Conservation (phyloP, 2,797 vertebrate genomes). For the Hoplostethus atlanticus region DNA sequence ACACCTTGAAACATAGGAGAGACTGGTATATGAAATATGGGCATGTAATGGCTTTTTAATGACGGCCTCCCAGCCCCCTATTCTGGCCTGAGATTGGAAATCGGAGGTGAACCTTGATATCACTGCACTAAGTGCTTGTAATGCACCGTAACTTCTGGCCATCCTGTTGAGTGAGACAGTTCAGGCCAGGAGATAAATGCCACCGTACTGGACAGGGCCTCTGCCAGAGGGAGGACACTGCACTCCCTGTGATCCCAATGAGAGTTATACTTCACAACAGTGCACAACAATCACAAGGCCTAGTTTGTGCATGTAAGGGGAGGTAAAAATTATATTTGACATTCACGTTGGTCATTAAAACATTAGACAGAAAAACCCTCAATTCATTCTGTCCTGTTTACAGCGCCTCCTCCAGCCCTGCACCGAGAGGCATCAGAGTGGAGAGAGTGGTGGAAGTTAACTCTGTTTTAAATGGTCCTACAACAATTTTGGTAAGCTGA, state of each 20-base stretch:
- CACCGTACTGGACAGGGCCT: conserved; percentile 75
- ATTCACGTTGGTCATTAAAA: neutral
- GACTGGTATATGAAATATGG: conserved; percentile 89
- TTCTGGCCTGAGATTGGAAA: conserved; percentile 89
- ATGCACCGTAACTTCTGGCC: conserved; percentile 89
- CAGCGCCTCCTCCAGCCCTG: neutral
- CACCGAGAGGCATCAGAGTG: neutral
- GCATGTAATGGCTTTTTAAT: conserved; percentile 91
- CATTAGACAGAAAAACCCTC: neutral
- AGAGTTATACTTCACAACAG: conserved; percentile 39
- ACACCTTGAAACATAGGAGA: conserved; percentile 89
- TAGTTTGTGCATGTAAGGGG: neutral
- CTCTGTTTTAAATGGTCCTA: conserved; percentile 23
- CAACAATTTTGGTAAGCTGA: conserved; percentile 65
- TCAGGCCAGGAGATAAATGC: conserved; percentile 86
- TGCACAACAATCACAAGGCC: conserved; percentile 38
- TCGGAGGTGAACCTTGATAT: conserved; percentile 91
- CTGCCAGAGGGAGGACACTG: conserved; percentile 71
- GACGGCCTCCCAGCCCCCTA: conserved; percentile 86
- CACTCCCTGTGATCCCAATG: conserved; percentile 73
- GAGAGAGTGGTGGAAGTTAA: conserved; percentile 3
- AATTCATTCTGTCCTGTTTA: no score
- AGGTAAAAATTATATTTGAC: neutral
- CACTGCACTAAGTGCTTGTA: conserved; percentile 89
- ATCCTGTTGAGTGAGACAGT: conserved; percentile 84